Evolutionary conservation across 2,797 vertebrate species (phyloP).

Genomic region (Anas bahamensis): DNA sequence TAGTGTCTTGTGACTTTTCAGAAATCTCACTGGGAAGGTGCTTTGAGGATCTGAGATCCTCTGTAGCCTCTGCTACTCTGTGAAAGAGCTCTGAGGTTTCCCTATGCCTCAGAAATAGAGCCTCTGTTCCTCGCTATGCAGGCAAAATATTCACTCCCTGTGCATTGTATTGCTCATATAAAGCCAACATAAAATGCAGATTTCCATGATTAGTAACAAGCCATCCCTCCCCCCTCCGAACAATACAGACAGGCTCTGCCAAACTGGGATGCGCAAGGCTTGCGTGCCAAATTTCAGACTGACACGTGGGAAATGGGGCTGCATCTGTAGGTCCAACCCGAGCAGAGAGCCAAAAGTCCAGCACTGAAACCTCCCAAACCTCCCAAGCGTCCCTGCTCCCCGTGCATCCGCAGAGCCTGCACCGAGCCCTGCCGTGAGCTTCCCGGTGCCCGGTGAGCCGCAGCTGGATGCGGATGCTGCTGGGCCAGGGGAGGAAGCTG

Average conservation of each 20-base stretch:
- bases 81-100: not conserved
- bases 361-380: not conserved
- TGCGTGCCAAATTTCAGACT: not conserved
- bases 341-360: not conserved
- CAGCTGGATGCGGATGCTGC: not conserved
- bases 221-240: not conserved
- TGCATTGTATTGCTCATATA: not conserved
- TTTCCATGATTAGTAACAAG: not conserved
- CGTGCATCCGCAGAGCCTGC: not conserved
- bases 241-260: not conserved
- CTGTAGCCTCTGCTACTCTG: not conserved
- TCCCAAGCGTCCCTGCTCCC: not conserved
- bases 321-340: not conserved
- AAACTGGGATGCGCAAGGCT: not conserved
- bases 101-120: not conserved
- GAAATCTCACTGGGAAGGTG: not conserved
- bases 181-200: not conserved
- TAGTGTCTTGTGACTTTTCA: not conserved
- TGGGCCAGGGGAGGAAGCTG: not conserved
- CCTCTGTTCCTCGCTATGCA: not conserved
- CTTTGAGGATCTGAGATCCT: not conserved
- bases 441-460: too few species aligned
- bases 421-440: too few species aligned
- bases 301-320: not conserved
- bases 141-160: fast-evolving